A percentile compares a stretch with the other conserved stretches of the same genome.
Conservation (phyloP, 2,113 vertebrate species). For the Mirza zaza region DNA sequence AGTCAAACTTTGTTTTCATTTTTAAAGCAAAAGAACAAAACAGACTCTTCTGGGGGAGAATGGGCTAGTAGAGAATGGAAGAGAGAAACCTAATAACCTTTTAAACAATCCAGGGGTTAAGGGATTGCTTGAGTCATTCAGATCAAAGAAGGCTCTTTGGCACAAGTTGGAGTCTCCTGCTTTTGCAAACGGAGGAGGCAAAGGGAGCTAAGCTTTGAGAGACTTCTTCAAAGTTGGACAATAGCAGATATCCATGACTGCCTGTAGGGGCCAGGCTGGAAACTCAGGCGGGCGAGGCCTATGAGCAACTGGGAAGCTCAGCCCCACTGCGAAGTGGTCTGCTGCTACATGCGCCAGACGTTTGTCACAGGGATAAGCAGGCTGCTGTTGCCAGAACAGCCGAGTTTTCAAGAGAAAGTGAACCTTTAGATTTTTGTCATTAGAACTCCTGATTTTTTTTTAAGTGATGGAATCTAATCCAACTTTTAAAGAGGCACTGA, state of each 20-base stretch:
- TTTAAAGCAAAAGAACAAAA: slow-evolving; percentile 61
- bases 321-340: neutral
- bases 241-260: neutral
- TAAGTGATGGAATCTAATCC: neutral
- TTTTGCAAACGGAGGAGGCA: slow-evolving; percentile 36
- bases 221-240: slow-evolving; percentile 36
- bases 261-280: neutral
- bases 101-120: slow-evolving; percentile 40
- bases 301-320: neutral
- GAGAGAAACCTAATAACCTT: slow-evolving; percentile 52
- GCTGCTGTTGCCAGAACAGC: neutral
- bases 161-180: neutral
- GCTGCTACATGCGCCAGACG: neutral
- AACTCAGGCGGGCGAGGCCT: neutral
- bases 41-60: neutral
- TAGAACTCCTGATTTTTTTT: neutral
- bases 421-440: neutral
- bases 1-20: slow-evolving; percentile 60
- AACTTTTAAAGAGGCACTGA: neutral
- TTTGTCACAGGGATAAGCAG: neutral
- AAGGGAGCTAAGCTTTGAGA: neutral
- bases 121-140: slow-evolving; percentile 15
- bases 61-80: neutral
- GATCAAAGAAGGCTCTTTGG: slow-evolving; percentile 49
- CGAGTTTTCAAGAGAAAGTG: slow-evolving; percentile 4